These are phyloP conservation scores for Caenorhabditis elegans DNA, from an alignment of 1,140 invertebrate species.

Conservation along the genomic window WBcel235 BX284603.4:8203001-8203500, in stretches of 20 bases:
- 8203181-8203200: background rate
- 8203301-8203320: background rate
- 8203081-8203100: background rate
- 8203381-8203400: too few relatives aligned
- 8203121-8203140: slow-evolving; percentile 17
- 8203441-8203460: too few relatives aligned
- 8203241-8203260: slow-evolving; percentile 19
- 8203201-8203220: background rate
- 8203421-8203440: too few relatives aligned
- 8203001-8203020: too few relatives aligned
- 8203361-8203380: too few relatives aligned
- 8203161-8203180: background rate
- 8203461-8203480: too few relatives aligned
- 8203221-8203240: slow-evolving; percentile 14
- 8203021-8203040: too few relatives aligned
- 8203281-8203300: slow-evolving; percentile 7
- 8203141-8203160: slow-evolving; percentile 17
- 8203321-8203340: too few relatives aligned
- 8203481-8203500: too few relatives aligned
- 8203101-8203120: slow-evolving; percentile 8
- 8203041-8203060: too few relatives aligned
- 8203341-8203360: too few relatives aligned
- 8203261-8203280: slow-evolving; percentile 16
- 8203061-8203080: slow-evolving; percentile 11
- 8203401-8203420: too few relatives aligned